Conservation (phyloP, 2,113 vertebrate species). For the Seriola rivoliana region DNA sequence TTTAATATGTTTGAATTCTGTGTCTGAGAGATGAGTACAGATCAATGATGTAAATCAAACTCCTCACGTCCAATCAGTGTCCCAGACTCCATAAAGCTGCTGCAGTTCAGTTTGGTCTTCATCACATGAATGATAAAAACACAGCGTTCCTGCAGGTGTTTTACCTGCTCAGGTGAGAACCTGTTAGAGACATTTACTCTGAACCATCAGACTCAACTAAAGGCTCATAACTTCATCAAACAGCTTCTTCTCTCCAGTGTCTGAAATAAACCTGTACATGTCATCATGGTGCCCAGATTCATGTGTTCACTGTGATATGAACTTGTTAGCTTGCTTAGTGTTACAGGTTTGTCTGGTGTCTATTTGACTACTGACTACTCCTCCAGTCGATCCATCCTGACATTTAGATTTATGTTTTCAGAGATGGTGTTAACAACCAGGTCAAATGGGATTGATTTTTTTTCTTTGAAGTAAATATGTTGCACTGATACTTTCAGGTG, state of each 20-base stretch:
- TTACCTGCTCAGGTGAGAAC: not conserved
- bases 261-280: constrained; percentile 44
- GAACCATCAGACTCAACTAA: no score
- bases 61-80: no score
- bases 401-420: no score
- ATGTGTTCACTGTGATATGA: not conserved
- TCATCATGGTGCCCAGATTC: not conserved
- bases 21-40: not conserved
- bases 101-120: not conserved
- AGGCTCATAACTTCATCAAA: not conserved
- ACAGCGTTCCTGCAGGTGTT: not conserved
- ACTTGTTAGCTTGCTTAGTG: not conserved
- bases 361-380: no score
- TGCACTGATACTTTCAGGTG: no score
- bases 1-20: not conserved
- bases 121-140: not conserved
- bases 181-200: not conserved
- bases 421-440: no score
- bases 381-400: no score
- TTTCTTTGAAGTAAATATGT: no score
- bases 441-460: no score
- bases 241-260: constrained; percentile 16
- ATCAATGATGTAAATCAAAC: not conserved
- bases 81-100: not conserved
- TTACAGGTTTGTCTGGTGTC: no score